Conservation (phyloP, 2,888 invertebrate genomes). For the Thymelicus lineola region DNA sequence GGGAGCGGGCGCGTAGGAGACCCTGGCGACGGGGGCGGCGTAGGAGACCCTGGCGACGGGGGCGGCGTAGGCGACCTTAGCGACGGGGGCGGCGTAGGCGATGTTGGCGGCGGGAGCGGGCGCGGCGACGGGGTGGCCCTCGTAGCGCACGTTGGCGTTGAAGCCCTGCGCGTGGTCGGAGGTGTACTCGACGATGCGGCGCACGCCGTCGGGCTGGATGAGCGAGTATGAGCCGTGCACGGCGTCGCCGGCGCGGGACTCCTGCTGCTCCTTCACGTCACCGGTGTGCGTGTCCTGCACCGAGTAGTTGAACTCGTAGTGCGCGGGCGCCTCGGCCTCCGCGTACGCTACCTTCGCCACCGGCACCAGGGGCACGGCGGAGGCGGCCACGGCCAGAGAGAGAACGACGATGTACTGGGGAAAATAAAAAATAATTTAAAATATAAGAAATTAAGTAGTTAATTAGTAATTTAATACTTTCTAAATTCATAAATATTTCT, state of each 20-base stretch:
- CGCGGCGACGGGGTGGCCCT: slow-evolving; percentile 62
- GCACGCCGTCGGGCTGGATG: slow-evolving; percentile 77
- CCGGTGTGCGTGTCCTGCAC: slow-evolving; percentile 75
- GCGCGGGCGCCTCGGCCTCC: slow-evolving; percentile 67
- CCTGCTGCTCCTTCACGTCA: slow-evolving; percentile 78
- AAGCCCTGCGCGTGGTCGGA: slow-evolving; percentile 74
- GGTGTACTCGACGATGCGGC: slow-evolving; percentile 77
- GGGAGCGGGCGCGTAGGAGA: slow-evolving; percentile 67
- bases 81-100: slow-evolving; percentile 52
- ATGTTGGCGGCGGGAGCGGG: slow-evolving; percentile 48
- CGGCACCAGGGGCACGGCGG: slow-evolving; percentile 54
- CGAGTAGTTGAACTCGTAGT: slow-evolving; percentile 76
- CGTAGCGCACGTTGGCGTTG: slow-evolving; percentile 77
- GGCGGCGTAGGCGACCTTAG: slow-evolving; percentile 55
- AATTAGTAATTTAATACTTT: no score
- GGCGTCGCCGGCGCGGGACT: slow-evolving; percentile 70
- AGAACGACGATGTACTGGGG: slow-evolving; percentile 60
- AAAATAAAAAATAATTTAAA: background rate
- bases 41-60: slow-evolving; percentile 53
- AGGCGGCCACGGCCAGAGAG: slow-evolving; percentile 60
- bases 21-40: slow-evolving; percentile 56
- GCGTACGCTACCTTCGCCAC: slow-evolving; percentile 64
- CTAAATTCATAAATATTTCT: no score
- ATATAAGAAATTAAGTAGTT: no score
- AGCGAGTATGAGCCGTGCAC: slow-evolving; percentile 79